Evolutionary conservation across 1,140 invertebrate species (phyloP).

Genomic region (Rhagoletis zephyria): DNA sequence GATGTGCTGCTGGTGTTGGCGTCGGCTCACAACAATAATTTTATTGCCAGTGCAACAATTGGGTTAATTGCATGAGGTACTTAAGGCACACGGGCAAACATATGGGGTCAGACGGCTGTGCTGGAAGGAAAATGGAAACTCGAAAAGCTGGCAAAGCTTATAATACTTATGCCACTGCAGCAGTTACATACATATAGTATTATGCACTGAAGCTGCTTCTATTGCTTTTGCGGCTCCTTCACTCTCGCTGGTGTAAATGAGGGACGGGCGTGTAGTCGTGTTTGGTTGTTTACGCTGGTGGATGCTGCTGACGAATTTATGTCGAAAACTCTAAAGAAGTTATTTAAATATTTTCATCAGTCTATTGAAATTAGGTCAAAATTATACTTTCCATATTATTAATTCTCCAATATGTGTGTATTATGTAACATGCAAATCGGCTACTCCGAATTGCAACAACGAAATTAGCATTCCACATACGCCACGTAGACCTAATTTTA

Average conservation of each 20-base stretch:
- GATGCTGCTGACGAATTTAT: background rate
- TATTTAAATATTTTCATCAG: background rate
- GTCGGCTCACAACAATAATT: slow-evolving; percentile 50
- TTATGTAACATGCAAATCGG: background rate
- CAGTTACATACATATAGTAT: background rate
- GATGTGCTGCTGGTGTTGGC: slow-evolving; percentile 1
- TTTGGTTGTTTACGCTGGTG: background rate
- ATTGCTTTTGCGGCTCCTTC: background rate
- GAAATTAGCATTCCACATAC: background rate
- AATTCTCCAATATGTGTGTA: too few species aligned
- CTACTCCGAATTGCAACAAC: background rate
- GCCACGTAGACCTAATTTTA: slow-evolving; percentile 11
- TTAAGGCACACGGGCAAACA: background rate
- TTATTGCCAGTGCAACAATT: slow-evolving; percentile 45
- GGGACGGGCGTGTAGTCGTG: too few species aligned
- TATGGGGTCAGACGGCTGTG: background rate
- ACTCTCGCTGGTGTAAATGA: too few species aligned
- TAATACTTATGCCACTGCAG: background rate
- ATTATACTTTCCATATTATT: too few species aligned
- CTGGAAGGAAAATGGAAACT: background rate
- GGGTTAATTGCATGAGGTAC: slow-evolving; percentile 50
- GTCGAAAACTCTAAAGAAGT: background rate
- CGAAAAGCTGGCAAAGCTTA: slow-evolving; percentile 32
- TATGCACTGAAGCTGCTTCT: background rate
- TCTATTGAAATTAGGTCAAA: background rate